Base-by-base conservation (phyloP, 2,113 vertebrate genomes). In the Myotis yumanensis region DNA sequence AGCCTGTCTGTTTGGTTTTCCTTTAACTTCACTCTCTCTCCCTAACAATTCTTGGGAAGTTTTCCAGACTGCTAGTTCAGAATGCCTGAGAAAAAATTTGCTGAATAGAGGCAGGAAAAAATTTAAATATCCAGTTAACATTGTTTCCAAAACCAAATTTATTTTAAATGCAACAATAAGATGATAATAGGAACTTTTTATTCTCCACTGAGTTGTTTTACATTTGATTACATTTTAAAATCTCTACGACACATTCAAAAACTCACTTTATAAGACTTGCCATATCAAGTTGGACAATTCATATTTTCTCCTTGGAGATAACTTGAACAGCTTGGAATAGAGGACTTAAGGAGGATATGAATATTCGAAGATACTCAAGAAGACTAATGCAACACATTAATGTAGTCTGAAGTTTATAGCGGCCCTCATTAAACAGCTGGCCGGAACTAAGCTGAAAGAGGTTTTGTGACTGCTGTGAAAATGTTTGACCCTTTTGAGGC, bases 221-320 rank as follows among this genome's bases (percentile, higher is more conserved):
- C 2, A 15, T 75, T 69, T 88, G 3, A 73, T 79, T 87, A 57
- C 11, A 51, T 85, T 54, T 93, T 17, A 75, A 75, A 73, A 64
- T 87, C 40, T 91, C 7, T 86, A 0, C 66, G 4, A 76, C n/a
- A 77, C 37, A 88, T 77, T 77, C 4, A 95, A 54, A 81, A 25
- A 69, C 18, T 88, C 30, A 54, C 52, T 96, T 93, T 76, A 71
- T 23, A 90, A 75, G 69, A 88, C 82, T 95, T 22, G 68, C 68
- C 66, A 85, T 93, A 88, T 82, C 87, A 92, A 93, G 40, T 90
- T 86, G 37, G 73, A 77, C 11, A 71, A 90, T 62, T 92, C 88
- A 85, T 92, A 96, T 92, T 96, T 95, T 94, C 86, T 90, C 52
- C 85, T 95, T 81, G 46, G 59, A 93, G 48, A 30, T 94, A 96